Evolutionary conservation across 2,797 vertebrate species (phyloP), one percentile per base, ranked within the genome.

Genomic region (Cercopithecus petaurista): DNA sequence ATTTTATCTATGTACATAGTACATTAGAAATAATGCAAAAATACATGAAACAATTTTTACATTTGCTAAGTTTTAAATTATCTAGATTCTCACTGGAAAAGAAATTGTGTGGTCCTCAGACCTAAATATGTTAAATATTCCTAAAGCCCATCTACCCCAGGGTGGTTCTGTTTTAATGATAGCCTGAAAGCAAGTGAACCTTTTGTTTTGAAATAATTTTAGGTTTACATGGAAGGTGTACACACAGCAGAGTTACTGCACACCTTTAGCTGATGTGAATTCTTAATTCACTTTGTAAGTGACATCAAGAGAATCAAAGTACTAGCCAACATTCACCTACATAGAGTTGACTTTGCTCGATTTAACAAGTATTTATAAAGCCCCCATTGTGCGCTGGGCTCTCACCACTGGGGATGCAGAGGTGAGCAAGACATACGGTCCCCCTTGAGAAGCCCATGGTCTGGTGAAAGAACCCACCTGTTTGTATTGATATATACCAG

Each of bases 401-500:
- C 22, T 46, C 1, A 2, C 11, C 33, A 13, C 28, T 22, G 19
- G 52, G 73, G 39, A 52, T 0, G 28, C 46, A 39, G 83, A 76
- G 7, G 28, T 1, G 5, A 57, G 36, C 26, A 43, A 50, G 11
- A 30, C 8, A 7, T 3, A 8, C 1, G 10, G 41, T 81, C 22
- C 9, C 7, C 50, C 26, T 24, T 2, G 50, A 41, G 88, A 77
- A 83, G 93, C 41, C 19, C 15, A 0, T 0, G 13, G 43, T 30
- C 48, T 57, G 14, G 43, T 1, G 12, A 79, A 43, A 85, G 83
- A 17, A 24, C 61, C 55, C 8, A 12, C 0, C 1, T 2, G 1
- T 73, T 21, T 86, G 79, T 2, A 8, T 24, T 75, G 24, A 4
- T 13, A 24, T 1, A 39, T 61, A 33, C 48, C 41, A 89, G 21